Base-by-base conservation (phyloP, 2,888 invertebrate species). In the Dexiosoma caninum region DNA sequence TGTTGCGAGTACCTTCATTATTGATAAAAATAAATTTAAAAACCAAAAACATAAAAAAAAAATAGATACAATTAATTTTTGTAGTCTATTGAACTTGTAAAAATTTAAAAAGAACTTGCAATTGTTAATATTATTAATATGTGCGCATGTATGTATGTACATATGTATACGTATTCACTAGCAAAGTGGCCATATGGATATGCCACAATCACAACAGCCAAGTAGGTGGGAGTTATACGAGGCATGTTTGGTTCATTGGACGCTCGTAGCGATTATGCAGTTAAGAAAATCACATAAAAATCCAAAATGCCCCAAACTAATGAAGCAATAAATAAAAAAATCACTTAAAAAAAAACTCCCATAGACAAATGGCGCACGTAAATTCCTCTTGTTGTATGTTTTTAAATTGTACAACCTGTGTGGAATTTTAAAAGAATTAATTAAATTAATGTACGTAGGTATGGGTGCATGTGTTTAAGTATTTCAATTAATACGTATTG, bases 31-130 rank as follows among this genome's bases (percentile, higher is more conserved):
- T 9, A 30, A 66, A 49, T 46, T 10, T 21, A 30, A n/a, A 59
- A n/a, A n/a, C n/a, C n/a, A n/a, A n/a, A n/a, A n/a, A n/a, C n/a
- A n/a, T n/a, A n/a, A 14, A 49, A 10, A 67, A 72, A 14, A 16
- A 35, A 59, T 32, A 32, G 70, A 53, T 30, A 23, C 49, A 66
- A 66, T 71, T 66, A 53, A 19, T 57, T 75, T 40, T 37, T 44
- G 59, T 72, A 69, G 77, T 77, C 59, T 77, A 74, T 81, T 81
- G 81, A 81, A 81, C 81, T 77, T 77, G 77, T 77, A 59, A 81
- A 72, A 72, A n/a, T n/a, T 32, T 55, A 59, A 51, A 69, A 51
- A 60, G 60, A 76, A 67, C 64, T 59, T 59, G 30, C 40, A 57
- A 19, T 57, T 23, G 27, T 21, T 57, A 57, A 66, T 19, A 53